These are phyloP conservation scores for Thelaira solivaga DNA, from an alignment of 2,888 invertebrate genomes.

Conservation along the genomic window DNA sequence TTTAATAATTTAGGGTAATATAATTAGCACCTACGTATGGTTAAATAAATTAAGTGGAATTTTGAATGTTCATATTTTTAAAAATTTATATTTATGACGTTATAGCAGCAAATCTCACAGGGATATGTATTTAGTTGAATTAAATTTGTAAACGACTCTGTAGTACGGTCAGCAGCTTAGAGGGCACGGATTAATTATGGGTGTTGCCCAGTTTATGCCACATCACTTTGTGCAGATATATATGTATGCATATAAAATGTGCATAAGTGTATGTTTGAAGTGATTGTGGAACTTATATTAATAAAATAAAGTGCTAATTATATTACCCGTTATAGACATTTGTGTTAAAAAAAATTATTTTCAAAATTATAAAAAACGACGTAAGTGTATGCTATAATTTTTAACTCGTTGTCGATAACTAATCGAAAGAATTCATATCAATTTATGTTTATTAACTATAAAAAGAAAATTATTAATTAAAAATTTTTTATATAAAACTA, in stretches of 20 bases:
- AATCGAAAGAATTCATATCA: slow-evolving; percentile 44
- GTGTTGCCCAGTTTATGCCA: too few species aligned
- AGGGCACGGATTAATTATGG: too few species aligned
- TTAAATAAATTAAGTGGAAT: background rate
- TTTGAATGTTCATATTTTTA: too few species aligned
- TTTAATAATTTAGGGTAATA: background rate
- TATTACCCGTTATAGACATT: background rate
- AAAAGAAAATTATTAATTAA: background rate
- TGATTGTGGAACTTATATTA: too few species aligned
- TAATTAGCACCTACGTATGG: background rate
- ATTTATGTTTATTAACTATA: slow-evolving; percentile 17
- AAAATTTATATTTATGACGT: too few species aligned
- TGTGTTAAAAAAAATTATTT: background rate
- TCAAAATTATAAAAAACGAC: background rate
- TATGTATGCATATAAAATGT: too few species aligned
- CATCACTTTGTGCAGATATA: too few species aligned
- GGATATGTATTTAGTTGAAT: too few species aligned
- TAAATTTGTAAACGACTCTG: too few species aligned
- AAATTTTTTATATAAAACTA: background rate
- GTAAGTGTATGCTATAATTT: too few species aligned
- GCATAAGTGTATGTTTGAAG: background rate
- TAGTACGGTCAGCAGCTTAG: too few species aligned
- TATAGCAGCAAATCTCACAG: too few species aligned
- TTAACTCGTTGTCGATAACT: background rate
- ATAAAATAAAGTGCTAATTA: background rate